Conservation (phyloP, 2,888 invertebrate genomes). For the Lepas anatifera region DNA sequence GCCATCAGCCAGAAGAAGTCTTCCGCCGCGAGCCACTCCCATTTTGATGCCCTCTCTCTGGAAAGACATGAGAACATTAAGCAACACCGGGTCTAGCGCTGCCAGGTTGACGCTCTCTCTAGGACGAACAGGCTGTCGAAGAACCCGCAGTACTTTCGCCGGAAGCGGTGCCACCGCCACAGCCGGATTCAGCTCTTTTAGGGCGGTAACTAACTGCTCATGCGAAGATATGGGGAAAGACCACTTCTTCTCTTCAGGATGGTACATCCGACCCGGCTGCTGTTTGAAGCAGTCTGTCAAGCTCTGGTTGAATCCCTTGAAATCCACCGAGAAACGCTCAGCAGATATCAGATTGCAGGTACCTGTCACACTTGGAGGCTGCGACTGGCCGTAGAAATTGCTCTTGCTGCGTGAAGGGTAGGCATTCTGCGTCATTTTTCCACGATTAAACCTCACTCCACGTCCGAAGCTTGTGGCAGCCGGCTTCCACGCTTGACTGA, state of each 20-base stretch:
- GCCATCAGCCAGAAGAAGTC: constrained; percentile 86
- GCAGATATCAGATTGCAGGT: constrained; percentile 49
- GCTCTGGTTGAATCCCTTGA: constrained; percentile 51
- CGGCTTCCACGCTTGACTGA: too few relatives aligned
- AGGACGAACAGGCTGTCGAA: not conserved
- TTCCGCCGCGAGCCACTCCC: constrained; percentile 65
- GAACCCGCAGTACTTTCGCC: constrained; percentile 35
- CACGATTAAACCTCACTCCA: too few relatives aligned
- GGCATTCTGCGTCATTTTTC: too few relatives aligned
- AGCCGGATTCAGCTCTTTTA: constrained; percentile 45
- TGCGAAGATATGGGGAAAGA: constrained; percentile 62
- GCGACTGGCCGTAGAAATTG: not conserved
- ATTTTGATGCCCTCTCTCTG: constrained; percentile 81
- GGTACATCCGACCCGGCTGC: constrained; percentile 57
- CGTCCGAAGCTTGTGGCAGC: too few relatives aligned
- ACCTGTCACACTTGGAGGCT: constrained; percentile 36
- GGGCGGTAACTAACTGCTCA: constrained; percentile 46
- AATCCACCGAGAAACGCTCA: constrained; percentile 55
- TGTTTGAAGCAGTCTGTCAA: constrained; percentile 63
- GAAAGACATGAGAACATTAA: constrained; percentile 64
- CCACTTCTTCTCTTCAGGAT: constrained; percentile 57
- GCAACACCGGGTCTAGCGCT: constrained; percentile 53
- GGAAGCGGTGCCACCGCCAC: constrained; percentile 54
- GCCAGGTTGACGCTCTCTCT: constrained; percentile 43
- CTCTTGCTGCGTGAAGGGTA: too few relatives aligned